Evolutionary conservation across 2,797 vertebrate species (phyloP).

Genomic region (Prionace glauca): DNA sequence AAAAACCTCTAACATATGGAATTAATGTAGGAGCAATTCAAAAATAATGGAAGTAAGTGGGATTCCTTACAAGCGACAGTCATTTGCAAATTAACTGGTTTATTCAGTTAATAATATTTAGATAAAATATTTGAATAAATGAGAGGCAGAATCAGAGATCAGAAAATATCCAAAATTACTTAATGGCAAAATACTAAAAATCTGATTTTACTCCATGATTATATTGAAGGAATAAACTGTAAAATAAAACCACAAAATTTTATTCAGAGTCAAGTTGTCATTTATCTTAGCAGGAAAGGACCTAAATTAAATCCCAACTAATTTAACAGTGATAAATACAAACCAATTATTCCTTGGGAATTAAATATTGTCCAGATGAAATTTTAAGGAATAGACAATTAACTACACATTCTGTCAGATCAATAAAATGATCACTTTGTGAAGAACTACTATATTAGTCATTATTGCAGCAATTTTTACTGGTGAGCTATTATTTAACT

Average conservation of each 20-base stretch:
- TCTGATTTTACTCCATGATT: background rate
- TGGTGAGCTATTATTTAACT: slow-evolving; percentile 34
- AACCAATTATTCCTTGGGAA: slow-evolving; percentile 14
- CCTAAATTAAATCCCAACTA: background rate
- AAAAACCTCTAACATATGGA: background rate
- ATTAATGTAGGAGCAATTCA: background rate
- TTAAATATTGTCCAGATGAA: background rate
- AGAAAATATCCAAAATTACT: background rate
- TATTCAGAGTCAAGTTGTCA: background rate
- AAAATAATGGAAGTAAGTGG: background rate
- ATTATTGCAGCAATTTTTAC: slow-evolving; percentile 18
- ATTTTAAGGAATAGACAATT: slow-evolving; percentile 24
- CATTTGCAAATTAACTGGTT: background rate
- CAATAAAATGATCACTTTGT: slow-evolving; percentile 25
- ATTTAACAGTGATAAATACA: slow-evolving; percentile 30
- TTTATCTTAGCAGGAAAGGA: background rate
- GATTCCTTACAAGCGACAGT: no score
- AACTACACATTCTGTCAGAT: slow-evolving; percentile 25
- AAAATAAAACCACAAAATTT: slow-evolving; percentile 24
- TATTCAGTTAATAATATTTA: background rate
- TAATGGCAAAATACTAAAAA: background rate
- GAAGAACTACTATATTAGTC: slow-evolving; percentile 24
- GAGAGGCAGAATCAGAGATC: background rate
- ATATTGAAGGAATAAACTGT: background rate
- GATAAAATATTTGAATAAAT: background rate